Base-by-base conservation (phyloP, 2,888 invertebrate genomes). In the Salpingus planirostris region DNA sequence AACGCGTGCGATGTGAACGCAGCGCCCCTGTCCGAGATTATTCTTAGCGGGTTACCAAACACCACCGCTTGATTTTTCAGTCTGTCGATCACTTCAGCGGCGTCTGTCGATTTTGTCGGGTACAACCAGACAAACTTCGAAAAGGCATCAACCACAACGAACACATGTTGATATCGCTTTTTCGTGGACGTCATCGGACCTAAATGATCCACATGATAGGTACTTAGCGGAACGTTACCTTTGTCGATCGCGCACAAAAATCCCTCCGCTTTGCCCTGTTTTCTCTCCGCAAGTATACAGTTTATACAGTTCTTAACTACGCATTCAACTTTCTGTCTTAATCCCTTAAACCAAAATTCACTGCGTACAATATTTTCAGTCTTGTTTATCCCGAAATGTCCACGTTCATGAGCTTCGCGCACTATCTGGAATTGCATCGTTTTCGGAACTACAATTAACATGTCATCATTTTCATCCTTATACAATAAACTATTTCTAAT, bases 1-100 rank as follows among this genome's bases (percentile, higher is more conserved):
- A 64, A 64, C 1, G 49, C 52, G 7, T 48, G 29, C 1, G 58
- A 50, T 0, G 55, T 58, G 33, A 56, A 65, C 3, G 64, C 60
- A 2, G 57, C 40, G 2, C 59, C 59, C 36, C 46, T 40, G 32
- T 63, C 60, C 0, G 56, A 51, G 3, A 62, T 51, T 3, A 60
- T 51, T 5, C 5, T 18, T 8, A 6, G 18, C 5, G 18, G 18
- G 8, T 18, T 18, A 5, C 18, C 45, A 27, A 52, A 50, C 5
- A 32, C 24, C 4, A 10, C 15, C 21, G 35, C 25, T 22, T 52
- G 52, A 10, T 22, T 37, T 27, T 34, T 29, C 10, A 55, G 21
- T 12, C 38, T 35, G 8, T 33, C 26, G 7, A 56, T 36, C 1
- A 48, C 47, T 30, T 54, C 52, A 13, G 44, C 42, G 1, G 50